Base-by-base conservation (phyloP, 2,113 vertebrate genomes). In the Corythoichthys intestinalis region DNA sequence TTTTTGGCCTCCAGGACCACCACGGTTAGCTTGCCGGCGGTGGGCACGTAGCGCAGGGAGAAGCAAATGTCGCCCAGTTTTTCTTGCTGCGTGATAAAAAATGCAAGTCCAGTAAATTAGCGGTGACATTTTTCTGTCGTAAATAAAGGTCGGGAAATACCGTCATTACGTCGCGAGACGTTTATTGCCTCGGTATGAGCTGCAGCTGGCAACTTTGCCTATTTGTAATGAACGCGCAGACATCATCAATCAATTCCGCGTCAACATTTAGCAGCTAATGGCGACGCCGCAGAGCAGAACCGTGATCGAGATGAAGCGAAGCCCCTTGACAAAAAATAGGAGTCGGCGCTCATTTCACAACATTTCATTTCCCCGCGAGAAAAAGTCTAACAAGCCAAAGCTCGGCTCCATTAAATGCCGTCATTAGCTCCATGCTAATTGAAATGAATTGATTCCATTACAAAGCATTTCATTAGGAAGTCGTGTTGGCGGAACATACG, bases 41-140 rank as follows among this genome's bases (percentile, higher is more conserved):
- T 99, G 70, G 97, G 97, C 28, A 99, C 97, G 0, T 99, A 99
- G 65, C 97, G 94, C 72, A 99, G 94, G 13, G 97, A 99, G 92
- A 97, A 99, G 91, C 97, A 99, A 90, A 99, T 99, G 85, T 99
- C 97, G 2, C 97, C 97, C 79, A 99, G 79, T 85, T 98, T 99
- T 92, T 99, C 97, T 94, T 99, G 97, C 97, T 99, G 87, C 84
- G 68, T 88, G 85, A 85, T 35, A 1, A 65, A 79, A 70, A 61
- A 46, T 7, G 9, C 6, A 63, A 62, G 0, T 17, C 7, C 7
- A 46, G 2, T 1, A 11, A 44, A 11, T 1, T 37, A 44, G 8
- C 14, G 10, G 39, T 44, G 2, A 41, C 15, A 41, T 61, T 39
- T 61, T 17, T n/a, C 13, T 61, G 38, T 60, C 20, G 20, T 44